phyloP scores from a whole-genome alignment of 2,797 vertebrate genomes.

The Acanthurus tractus region DNA sequence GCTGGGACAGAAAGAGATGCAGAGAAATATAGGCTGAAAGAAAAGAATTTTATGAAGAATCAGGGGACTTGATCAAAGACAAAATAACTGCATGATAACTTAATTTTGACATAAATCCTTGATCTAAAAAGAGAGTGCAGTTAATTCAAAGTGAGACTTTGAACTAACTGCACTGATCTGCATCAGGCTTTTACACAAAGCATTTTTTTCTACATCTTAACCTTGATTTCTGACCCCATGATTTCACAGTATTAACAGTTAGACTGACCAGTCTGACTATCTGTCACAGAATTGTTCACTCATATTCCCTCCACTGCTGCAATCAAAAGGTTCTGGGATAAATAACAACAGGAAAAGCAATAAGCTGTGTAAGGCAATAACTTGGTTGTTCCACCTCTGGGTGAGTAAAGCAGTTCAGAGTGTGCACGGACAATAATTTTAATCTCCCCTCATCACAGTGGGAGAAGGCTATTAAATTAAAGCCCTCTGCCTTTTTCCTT shows the following conservation, averaged over 20 bases:
- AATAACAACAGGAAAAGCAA: constrained; percentile 74
- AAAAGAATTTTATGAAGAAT: constrained; percentile 40
- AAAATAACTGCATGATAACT: neutral
- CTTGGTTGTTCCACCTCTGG: constrained; percentile 37
- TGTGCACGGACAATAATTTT: constrained; percentile 51
- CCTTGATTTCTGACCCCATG: no score
- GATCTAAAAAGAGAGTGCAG: neutral
- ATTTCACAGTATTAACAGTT: neutral
- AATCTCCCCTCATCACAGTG: constrained; percentile 41
- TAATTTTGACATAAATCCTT: neutral
- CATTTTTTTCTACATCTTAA: neutral
- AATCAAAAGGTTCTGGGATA: constrained; percentile 48
- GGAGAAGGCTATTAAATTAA: constrained; percentile 59
- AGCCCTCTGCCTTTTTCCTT: constrained; percentile 23
- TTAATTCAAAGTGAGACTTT: neutral
- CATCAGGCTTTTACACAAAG: no score
- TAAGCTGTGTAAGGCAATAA: constrained; percentile 77
- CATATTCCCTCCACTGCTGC: constrained; percentile 29
- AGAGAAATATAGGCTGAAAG: constrained; percentile 37
- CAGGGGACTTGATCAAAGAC: neutral
- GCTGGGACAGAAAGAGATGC: constrained; percentile 25
- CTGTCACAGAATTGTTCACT: constrained; percentile 39
- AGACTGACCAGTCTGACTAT: constrained; percentile 31
- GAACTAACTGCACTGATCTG: no score
- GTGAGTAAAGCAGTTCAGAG: constrained; percentile 33